Evolutionary conservation across 2,888 invertebrate genomes (phyloP).

Genomic region (Fragum fragum): DNA sequence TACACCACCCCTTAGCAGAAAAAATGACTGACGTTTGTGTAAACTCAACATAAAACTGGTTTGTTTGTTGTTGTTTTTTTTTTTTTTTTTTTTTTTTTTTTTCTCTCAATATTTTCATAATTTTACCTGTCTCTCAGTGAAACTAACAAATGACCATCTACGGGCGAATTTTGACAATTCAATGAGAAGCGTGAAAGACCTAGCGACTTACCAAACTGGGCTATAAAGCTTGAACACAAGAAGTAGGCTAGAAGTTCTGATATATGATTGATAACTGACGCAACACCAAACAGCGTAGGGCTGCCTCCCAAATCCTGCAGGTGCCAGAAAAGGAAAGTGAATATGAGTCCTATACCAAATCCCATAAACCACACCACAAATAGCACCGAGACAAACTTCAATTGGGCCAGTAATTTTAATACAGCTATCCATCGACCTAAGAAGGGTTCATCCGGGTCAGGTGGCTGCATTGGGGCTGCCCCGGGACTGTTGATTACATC

Average conservation of each 20-base stretch:
- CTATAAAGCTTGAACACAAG: constrained; percentile 98
- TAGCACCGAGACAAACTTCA: constrained; percentile 93
- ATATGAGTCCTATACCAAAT: constrained; percentile 99
- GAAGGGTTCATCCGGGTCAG: constrained; percentile 76
- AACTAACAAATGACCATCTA: no score
- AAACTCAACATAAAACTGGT: no score
- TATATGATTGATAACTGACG: constrained; percentile 99
- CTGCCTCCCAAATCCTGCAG: constrained; percentile 95
- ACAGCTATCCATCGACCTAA: constrained; percentile 94
- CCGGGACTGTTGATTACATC: constrained; percentile 78
- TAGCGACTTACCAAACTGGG: constrained; percentile 93
- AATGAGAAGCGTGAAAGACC: no score
- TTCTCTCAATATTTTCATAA: no score
- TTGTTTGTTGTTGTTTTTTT: no score
- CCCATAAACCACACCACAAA: constrained; percentile 99
- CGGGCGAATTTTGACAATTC: no score
- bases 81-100: no score
- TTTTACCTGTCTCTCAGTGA: no score
- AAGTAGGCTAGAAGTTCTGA: constrained; percentile 99
- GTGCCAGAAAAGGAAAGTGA: constrained; percentile 99
- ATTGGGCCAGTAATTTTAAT: constrained; percentile 94
- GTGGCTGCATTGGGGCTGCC: constrained; percentile 53
- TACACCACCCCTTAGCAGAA: no score
- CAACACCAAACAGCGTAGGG: constrained; percentile 98
- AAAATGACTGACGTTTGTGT: no score